Evolutionary conservation across 2,797 vertebrate species (phyloP).

Genomic region (Uromys caudimaculatus): DNA sequence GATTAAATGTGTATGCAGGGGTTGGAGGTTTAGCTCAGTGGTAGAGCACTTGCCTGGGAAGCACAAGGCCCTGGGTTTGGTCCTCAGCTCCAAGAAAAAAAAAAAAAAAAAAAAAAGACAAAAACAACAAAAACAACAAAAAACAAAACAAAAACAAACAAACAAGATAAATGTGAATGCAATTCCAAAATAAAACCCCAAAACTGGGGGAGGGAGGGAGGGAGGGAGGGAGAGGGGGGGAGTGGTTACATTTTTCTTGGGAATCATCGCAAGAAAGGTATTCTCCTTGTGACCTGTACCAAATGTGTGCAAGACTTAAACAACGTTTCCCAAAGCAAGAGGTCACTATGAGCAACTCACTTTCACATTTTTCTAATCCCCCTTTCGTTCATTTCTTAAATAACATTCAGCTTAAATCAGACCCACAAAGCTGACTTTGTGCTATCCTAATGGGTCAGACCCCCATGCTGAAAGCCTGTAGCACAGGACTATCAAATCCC

Average conservation of each 20-base stretch:
- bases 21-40: not conserved
- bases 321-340: slow-evolving; percentile 31
- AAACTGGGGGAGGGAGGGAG: not conserved
- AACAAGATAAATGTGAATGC: not conserved
- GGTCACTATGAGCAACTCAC: not conserved
- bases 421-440: slow-evolving; percentile 32
- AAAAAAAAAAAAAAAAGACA: not conserved
- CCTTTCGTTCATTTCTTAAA: slow-evolving; percentile 20
- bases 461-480: not conserved
- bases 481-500: not conserved
- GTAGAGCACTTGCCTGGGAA: not conserved
- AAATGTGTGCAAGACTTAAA: not conserved
- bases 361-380: slow-evolving; percentile 1
- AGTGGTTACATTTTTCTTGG: not conserved
- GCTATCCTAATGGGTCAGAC: not conserved
- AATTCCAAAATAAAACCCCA: not conserved
- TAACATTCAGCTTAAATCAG: not conserved
- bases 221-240: not conserved
- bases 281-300: not conserved
- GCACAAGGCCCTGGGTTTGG: not conserved
- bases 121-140: too few species aligned
- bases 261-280: not conserved
- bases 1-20: not conserved
- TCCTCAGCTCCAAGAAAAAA: not conserved
- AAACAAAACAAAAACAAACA: too few species aligned